Base-by-base conservation (phyloP, 2,888 invertebrate species). In the Pandemis cinnamomeana region DNA sequence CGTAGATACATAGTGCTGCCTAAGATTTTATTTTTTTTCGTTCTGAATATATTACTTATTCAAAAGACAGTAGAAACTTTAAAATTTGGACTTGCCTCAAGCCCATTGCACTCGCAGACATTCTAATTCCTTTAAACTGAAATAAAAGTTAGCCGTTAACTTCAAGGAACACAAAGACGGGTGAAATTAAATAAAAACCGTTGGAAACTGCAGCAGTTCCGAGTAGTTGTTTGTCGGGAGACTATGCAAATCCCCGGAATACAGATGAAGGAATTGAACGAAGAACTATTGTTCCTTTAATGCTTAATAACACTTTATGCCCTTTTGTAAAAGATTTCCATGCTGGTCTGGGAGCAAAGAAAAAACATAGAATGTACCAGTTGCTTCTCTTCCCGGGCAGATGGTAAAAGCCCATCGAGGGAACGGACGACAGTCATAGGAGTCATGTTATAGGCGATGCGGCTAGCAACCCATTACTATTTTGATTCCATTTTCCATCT, bases 81-180 rank as follows among this genome's bases (percentile, higher is more conserved):
- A 8, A 55, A 20, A 55, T 20, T 20, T 7, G 53, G 20, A 55
- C 20, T 53, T 53, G 0, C 3, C 7, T 20, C 27, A 5, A 58
- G 58, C 27, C 58, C 58, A 58, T 58, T 58, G 58, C 58, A 58
- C 58, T 58, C 58, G 27, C 58, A 20, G 58, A 58, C 58, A 58
- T 58, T 27, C 58, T 58, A 58, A 58, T 58, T 58, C 27, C 27
- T 27, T 58, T 58, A 58, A 58, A 58, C 20, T 11, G 11, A 27
- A 58, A 58, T 58, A 58, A 58, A 58, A 58, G 27, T 58, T 27
- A 58, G 58, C 27, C 20, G 58, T 10, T 10, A 27, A 27, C 58
- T 27, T 27, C 5, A 58, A 11, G 58, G 27, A 58, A 58, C 58
- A 58, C 58, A 58, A 58, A 58, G 58, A 58, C 5, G 10, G 27